Percentiles rank a stretch among this genome's conserved stretches.
phyloP scores from a whole-genome alignment of 2,113 vertebrate genomes.

The Dicentrarchus labrax region DNA sequence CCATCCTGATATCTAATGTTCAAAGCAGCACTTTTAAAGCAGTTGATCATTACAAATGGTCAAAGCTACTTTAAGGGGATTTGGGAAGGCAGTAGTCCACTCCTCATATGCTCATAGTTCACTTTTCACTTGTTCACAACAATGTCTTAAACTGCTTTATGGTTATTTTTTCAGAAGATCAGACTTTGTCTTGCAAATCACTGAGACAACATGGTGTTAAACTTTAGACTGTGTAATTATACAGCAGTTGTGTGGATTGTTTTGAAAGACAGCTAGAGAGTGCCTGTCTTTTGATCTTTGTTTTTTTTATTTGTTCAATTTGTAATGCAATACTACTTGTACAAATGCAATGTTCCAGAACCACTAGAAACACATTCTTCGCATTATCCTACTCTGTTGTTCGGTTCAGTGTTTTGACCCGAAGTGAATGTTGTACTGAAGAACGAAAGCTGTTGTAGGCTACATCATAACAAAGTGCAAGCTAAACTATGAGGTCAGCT shows the following conservation, averaged over 20 bases:
- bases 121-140: not conserved
- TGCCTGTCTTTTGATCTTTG: not conserved
- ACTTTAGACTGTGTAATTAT: not conserved
- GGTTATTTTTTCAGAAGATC: not conserved
- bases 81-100: not conserved
- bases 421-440: not conserved
- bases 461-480: not conserved
- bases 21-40: not conserved
- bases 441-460: constrained; percentile 14
- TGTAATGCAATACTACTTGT: not conserved
- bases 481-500: constrained; percentile 11
- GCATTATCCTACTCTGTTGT: not conserved
- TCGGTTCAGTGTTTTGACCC: not conserved
- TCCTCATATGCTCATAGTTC: too few relatives aligned
- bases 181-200: constrained; percentile 2
- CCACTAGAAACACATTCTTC: not conserved
- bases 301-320: not conserved
- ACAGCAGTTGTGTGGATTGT: not conserved
- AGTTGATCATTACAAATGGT: not conserved
- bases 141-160: not conserved
- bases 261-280: not conserved
- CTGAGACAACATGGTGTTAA: not conserved
- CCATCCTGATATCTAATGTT: not conserved
- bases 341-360: not conserved
- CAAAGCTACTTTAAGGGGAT: not conserved